Evolutionary conservation across 2,888 invertebrate genomes (phyloP).

Genomic region (Scelioninae gen. 2): DNA sequence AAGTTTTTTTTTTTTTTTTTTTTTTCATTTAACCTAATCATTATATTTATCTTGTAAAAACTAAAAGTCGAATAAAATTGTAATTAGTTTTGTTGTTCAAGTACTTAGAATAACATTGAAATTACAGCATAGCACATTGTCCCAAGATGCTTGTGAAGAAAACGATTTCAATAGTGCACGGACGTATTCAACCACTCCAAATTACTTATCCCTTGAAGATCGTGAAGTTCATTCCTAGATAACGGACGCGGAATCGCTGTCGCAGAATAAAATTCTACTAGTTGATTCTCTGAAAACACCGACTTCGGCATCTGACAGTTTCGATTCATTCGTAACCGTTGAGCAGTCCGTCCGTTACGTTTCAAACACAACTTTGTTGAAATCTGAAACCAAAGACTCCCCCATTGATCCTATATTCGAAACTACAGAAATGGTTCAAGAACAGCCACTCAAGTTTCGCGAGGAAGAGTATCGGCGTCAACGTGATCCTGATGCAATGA

Average conservation of each 20-base stretch:
- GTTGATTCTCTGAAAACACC: conserved; percentile 29
- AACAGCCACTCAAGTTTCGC: conserved; percentile 41
- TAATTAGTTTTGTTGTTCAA: no score
- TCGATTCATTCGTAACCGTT: conserved; percentile 70
- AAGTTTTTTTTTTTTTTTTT: no score
- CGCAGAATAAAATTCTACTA: conserved; percentile 35
- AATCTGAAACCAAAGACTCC: conserved; percentile 29
- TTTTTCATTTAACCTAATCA: no score
- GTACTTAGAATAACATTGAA: no score
- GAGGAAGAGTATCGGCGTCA: conserved; percentile 75
- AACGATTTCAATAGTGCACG: conserved; percentile 27
- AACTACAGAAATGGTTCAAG: conserved; percentile 47
- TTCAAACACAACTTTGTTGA: conserved; percentile 48
- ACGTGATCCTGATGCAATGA: conserved; percentile 82
- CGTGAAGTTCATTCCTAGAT: conserved; percentile 45
- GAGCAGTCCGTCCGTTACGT: conserved; percentile 70
- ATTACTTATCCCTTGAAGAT: conserved; percentile 61
- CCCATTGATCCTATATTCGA: conserved; percentile 56
- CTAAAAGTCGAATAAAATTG: no score
- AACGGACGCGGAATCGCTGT: conserved; percentile 30
- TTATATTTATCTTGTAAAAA: no score
- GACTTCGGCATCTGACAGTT: conserved; percentile 64
- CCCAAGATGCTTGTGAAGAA: conserved; percentile 46
- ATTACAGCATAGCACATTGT: no score
- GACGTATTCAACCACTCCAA: conserved; percentile 60